Conservation (phyloP, 2,797 vertebrate species). For the Sebastes iracundus region DNA sequence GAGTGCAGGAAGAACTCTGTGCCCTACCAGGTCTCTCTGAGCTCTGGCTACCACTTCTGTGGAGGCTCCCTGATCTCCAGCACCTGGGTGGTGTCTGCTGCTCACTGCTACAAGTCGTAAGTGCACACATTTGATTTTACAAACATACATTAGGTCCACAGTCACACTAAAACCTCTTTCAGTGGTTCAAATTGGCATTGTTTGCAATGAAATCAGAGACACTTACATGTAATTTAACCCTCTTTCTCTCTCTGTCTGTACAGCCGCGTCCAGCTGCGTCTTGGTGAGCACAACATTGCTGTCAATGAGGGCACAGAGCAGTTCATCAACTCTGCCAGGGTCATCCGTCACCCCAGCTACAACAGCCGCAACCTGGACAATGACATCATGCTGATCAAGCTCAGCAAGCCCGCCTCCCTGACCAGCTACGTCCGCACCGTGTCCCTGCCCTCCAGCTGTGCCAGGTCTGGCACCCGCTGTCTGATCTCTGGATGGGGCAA, state of each 20-base stretch:
- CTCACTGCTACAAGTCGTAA: conserved; percentile 84
- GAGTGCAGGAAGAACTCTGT: conserved; percentile 78
- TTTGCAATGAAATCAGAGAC: neutral
- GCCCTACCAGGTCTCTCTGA: conserved; percentile 80
- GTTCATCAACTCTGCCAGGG: conserved; percentile 77
- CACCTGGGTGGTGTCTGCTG: conserved; percentile 83
- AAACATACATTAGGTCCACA: too few relatives aligned
- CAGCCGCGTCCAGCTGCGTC: conserved; percentile 82
- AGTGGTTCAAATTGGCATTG: neutral
- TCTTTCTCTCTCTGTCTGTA: neutral
- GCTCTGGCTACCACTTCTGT: conserved; percentile 77
- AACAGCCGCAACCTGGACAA: conserved; percentile 78
- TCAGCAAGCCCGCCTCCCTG: conserved; percentile 69
- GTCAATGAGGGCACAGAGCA: conserved; percentile 82
- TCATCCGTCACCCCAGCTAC: conserved; percentile 84
- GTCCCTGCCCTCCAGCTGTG: conserved; percentile 81
- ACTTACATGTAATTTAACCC: neutral
- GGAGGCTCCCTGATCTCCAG: conserved; percentile 83
- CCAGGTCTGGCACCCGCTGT: conserved; percentile 75
- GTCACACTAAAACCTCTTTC: neutral
- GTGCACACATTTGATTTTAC: conserved; percentile 12
- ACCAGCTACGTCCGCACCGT: conserved; percentile 73
- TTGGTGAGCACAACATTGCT: conserved; percentile 86
- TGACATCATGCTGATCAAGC: conserved; percentile 86
- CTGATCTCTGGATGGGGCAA: conserved; percentile 90